Evolutionary conservation across 2,888 invertebrate species (phyloP), one percentile per base, ranked within the genome.

Genomic region (Athripsodes cinereus): DNA sequence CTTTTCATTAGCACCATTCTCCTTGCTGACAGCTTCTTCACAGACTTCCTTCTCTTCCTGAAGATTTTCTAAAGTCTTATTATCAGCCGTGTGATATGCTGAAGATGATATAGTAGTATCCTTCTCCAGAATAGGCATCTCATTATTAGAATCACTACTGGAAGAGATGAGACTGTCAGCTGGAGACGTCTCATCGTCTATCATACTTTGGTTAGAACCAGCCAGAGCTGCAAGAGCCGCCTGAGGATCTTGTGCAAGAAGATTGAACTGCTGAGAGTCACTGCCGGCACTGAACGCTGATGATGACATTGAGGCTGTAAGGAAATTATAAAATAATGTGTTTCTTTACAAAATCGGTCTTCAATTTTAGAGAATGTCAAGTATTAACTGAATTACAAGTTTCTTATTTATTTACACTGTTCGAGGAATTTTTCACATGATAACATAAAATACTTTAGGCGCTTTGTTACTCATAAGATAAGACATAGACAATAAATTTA

Each of bases 141-240:
- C 77, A 58, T 81, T 81, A 57, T 81, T 81, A 0, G 81, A 79
- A 64, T 84, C 85, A 52, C 84, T 84, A 11, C 81, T 83, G 0
- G 79, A 79, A 35, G 83, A 84, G 62, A 88, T 85, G 52, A 90
- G 73, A 68, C 90, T 90, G 66, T 90, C 90, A 0, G 89, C 88
- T 13, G 92, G 92, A 0, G 90, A 90, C 0, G 89, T 88, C 69
- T 92, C 91, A 66, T 92, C 91, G 63, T 90, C 90, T 26, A 92
- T 75, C 31, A 91, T 72, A 58, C 84, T 83, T 44, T 83, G 84
- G 0, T 83, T 83, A 46, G 85, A 86, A 18, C 83, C 81, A 62
- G 85, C 87, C 51, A 82, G 76, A 51, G 87, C 84, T 2, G 86
- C 86, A 68, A 88, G 79, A 58, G 89, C 90, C 66, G 91, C 90